phyloP scores from a whole-genome alignment of 1,140 invertebrate species.

The Capitella teleta region DNA sequence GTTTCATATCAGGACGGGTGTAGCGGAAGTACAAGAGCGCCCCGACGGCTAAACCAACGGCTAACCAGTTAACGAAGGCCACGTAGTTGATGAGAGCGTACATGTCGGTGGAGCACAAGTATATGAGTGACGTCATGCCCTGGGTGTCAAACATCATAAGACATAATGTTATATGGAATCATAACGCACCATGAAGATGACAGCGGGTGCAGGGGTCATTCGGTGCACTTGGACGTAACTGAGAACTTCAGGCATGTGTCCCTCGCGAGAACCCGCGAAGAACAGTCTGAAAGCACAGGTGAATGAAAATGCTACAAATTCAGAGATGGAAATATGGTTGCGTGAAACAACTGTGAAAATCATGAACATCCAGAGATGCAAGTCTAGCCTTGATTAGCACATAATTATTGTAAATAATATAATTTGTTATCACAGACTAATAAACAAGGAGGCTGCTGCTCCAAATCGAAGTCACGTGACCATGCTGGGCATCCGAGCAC shows the following conservation, averaged over 20 bases:
- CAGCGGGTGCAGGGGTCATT: conserved; percentile 85
- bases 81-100: conserved; percentile 94
- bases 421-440: too few relatives aligned
- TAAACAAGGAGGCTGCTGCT: too few relatives aligned
- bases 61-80: conserved; percentile 95
- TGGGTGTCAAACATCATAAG: too few relatives aligned
- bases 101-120: conserved; percentile 85
- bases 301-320: too few relatives aligned
- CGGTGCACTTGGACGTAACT: conserved; percentile 86
- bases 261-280: conserved; percentile 87
- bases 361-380: too few relatives aligned
- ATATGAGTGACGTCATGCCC: conserved; percentile 82
- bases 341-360: too few relatives aligned
- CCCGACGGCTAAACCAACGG: conserved; percentile 87
- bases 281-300: conserved; percentile 61
- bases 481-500: too few relatives aligned
- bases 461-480: too few relatives aligned
- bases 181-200: conserved; percentile 69
- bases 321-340: too few relatives aligned
- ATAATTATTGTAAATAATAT: too few relatives aligned
- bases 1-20: conserved; percentile 70
- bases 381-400: too few relatives aligned
- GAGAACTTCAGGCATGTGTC: conserved; percentile 91
- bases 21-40: conserved; percentile 85
- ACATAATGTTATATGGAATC: too few relatives aligned